Base-by-base conservation (phyloP, 64 coral and sea anemone genomes). In the Astreopora myriophthalma region DNA sequence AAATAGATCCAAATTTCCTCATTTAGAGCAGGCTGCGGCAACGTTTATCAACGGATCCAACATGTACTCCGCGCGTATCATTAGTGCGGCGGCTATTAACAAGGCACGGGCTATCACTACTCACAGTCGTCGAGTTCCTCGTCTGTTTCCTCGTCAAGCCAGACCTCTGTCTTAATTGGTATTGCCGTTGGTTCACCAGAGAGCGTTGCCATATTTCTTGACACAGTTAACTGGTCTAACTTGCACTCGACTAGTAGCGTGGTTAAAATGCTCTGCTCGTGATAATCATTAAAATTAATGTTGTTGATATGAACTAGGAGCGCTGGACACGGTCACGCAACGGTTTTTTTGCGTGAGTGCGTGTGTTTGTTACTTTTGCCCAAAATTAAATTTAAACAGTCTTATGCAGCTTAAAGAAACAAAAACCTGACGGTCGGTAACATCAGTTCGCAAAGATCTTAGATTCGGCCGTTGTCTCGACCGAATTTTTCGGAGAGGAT, bases 221-320 rank as follows among this genome's bases (percentile, higher is more conserved):
- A 11, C 6, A 22, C 20, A 24, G 61, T 64, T 64, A 16, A 6
- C 22, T 64, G 61, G 20, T 3, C 5, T 25, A 26, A 26, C 61
- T 64, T 58, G 3, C 10, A 26, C 20, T 0, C 23, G 61, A 24
- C 61, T n/a, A 46, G 42, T 46, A 11, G 4, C 23, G 61, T 64
- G 22, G 61, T 64, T 55, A 64, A 64, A 64, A n/a, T 64, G 61
- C 61, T n/a, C 61, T n/a, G 61, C 61, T 26, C 61, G 22, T 64
- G 61, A 64, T 64, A 64, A 64, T 64, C 61, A 64, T 64, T 64
- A 64, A 64, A 64, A 64, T 64, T 64, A 64, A 64, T 64, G 24
- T 64, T 1, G 61, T 26, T 64, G 61, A 64, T 64, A 64, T 25
- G 61, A 64, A 64, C 23, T 64, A 26, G 6, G 61, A 28, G 22